These are phyloP conservation scores for Drosophila crucigera DNA, from an alignment of 2,888 invertebrate species.

Conservation along the genomic window DNA sequence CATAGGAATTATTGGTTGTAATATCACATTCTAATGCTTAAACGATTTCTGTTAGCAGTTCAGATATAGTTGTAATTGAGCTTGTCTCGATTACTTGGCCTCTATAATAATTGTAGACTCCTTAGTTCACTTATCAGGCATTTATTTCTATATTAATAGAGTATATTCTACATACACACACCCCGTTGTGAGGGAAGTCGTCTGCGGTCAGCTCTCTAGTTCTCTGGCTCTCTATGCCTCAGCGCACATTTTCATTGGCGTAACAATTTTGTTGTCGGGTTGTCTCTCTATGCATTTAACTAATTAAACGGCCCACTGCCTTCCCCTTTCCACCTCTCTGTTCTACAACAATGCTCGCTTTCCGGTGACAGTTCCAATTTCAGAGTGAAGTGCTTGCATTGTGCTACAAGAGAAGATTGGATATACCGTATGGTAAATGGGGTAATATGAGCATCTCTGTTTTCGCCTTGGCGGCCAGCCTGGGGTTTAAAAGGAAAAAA, in stretches of 20 bases:
- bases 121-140: neutral
- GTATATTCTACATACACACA: neutral
- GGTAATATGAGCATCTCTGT: slow-evolving; percentile 41
- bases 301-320: slow-evolving; percentile 67
- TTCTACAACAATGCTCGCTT: slow-evolving; percentile 53
- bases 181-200: neutral
- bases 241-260: slow-evolving; percentile 74
- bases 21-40: neutral
- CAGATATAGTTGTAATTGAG: neutral
- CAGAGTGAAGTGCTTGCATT: slow-evolving; percentile 62
- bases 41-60: neutral
- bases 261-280: slow-evolving; percentile 66
- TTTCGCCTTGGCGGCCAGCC: slow-evolving; percentile 26
- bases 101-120: neutral
- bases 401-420: slow-evolving; percentile 31
- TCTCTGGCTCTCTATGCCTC: slow-evolving; percentile 50
- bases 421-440: slow-evolving; percentile 46
- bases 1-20: neutral
- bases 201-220: slow-evolving; percentile 52
- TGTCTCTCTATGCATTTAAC: slow-evolving; percentile 69
- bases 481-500: neutral
- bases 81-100: neutral
- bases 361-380: slow-evolving; percentile 64
- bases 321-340: neutral
- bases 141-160: neutral